Evolutionary conservation across 2,888 invertebrate species (phyloP).

Genomic region (Sesamia inferens): DNA sequence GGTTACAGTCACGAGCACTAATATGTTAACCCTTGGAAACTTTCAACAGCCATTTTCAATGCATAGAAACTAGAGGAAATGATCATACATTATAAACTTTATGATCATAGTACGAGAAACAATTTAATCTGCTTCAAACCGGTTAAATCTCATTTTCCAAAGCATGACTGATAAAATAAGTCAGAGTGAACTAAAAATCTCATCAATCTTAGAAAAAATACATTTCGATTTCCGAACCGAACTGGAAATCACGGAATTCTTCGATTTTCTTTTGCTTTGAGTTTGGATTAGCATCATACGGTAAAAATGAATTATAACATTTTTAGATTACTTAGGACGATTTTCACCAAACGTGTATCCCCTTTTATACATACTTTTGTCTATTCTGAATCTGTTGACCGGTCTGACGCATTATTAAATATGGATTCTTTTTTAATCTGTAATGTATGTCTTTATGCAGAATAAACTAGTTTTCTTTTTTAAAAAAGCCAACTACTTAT

Average conservation of each 20-base stretch:
- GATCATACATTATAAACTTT: too few relatives aligned
- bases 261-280: slow-evolving; percentile 16
- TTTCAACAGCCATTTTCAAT: too few relatives aligned
- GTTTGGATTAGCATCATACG: slow-evolving; percentile 23
- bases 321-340: neutral
- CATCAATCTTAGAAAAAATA: slow-evolving; percentile 60
- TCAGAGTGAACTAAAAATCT: slow-evolving; percentile 34
- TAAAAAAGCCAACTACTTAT: neutral
- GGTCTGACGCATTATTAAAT: too few relatives aligned
- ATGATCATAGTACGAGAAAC: neutral
- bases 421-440: too few relatives aligned
- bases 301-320: neutral
- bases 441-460: too few relatives aligned
- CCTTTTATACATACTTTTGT: too few relatives aligned
- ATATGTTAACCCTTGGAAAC: too few relatives aligned
- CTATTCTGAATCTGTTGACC: too few relatives aligned
- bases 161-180: slow-evolving; percentile 45
- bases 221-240: slow-evolving; percentile 55
- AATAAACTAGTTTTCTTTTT: too few relatives aligned
- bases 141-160: slow-evolving; percentile 25
- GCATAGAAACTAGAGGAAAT: neutral
- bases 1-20: too few relatives aligned
- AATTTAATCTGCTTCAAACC: slow-evolving; percentile 2
- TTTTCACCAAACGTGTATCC: neutral
- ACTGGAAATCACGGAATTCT: slow-evolving; percentile 19